Evolutionary conservation across 1,140 invertebrate species (phyloP), one percentile per base, ranked within the genome.

Genomic region (Bombyx mandarina): DNA sequence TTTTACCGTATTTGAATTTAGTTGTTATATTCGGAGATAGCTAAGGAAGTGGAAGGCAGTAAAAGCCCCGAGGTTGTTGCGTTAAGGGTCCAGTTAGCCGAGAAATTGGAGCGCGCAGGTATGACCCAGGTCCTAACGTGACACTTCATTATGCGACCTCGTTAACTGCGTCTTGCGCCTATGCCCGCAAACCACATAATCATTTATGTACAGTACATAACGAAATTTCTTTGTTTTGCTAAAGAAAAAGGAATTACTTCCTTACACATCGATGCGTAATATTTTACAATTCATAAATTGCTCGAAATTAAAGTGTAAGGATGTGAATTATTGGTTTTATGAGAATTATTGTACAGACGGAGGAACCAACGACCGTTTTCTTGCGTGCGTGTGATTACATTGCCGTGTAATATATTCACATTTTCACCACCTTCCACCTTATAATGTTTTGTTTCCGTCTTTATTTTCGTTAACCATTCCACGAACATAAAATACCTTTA

Each of bases 341-440:
- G 63, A 80, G 71, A 74, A 74, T 71, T 71, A 78, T 75, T 77
- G 60, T 60, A 48, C 65, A 57, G 63, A 65, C 64, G 60, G 66
- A 65, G 76, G 68, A 69, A 66, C 65, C 64, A 61, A 61, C 63
- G 62, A 65, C 68, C 68, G 66, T 61, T 72, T 68, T 70, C 72
- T 82, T 74, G 81, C 83, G 79, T 86, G 80, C 77, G 77, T 82
- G 69, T 83, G 76, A 83, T 82, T 83, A 78, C 77, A 75, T 74
- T 76, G 69, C 76, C 67, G 69, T 73, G 71, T 82, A 86, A 86
- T 86, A 81, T 81, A 86, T 84, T 84, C 83, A 81, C 75, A 82
- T 86, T 83, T 83, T 82, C 79, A 83, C 75, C 80, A 83, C 77
- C 77, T 86, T 76, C 69, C 79, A 80, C 83, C 73, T 73, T 77